These are phyloP conservation scores for Palythoa caribaeorum DNA, from an alignment of 92 coral and sea anemone genomes.

Conservation along the genomic window DNA sequence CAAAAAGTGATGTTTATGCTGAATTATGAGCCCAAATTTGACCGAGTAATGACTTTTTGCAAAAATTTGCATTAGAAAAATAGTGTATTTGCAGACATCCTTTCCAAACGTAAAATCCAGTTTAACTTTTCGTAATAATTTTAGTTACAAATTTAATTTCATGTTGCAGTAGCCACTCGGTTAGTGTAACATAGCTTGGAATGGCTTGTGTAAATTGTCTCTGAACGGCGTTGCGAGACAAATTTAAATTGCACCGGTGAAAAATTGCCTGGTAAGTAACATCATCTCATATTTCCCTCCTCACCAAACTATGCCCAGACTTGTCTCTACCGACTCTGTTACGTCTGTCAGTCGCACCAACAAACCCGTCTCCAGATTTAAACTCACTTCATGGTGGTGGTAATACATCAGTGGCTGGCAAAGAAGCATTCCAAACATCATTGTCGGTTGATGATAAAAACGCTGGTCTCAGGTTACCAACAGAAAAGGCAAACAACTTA, in stretches of 20 bases:
- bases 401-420: slow-evolving; percentile 3
- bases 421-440: not conserved
- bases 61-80: too few species aligned
- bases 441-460: slow-evolving; percentile 16
- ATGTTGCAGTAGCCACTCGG: too few species aligned
- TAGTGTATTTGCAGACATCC: too few species aligned
- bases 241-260: not conserved
- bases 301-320: not conserved
- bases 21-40: too few species aligned
- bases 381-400: not conserved
- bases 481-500: slow-evolving; percentile 2
- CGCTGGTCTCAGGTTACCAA: not conserved
- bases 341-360: not conserved
- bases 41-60: too few species aligned
- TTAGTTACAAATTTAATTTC: too few species aligned
- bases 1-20: too few species aligned
- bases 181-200: too few species aligned
- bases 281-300: not conserved
- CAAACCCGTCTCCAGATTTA: not conserved
- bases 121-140: too few species aligned
- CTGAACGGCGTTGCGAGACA: too few species aligned
- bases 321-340: not conserved
- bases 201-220: too few species aligned
- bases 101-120: too few species aligned
- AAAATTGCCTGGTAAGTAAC: not conserved